Evolutionary conservation across 2,113 vertebrate genomes (phyloP).

Genomic region (Aspidoscelis tigris): DNA sequence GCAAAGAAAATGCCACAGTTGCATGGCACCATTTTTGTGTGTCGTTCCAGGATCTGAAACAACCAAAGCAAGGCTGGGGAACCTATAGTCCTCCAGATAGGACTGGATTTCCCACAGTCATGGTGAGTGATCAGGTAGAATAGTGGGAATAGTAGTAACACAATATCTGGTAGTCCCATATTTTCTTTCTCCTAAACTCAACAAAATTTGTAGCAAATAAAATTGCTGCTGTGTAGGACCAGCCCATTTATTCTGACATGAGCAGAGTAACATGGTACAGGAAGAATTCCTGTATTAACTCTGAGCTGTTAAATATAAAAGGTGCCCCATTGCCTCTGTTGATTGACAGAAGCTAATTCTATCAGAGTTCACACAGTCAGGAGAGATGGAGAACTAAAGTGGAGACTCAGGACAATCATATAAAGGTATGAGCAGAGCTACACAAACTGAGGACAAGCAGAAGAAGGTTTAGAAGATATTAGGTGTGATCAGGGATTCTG

Average conservation of each 20-base stretch:
- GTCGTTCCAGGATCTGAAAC: neutral
- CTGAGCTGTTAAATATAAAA: neutral
- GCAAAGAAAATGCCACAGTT: constrained; percentile 34
- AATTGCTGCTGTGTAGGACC: neutral
- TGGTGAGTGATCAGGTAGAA: neutral
- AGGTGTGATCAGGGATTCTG: no score
- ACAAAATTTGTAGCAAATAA: neutral
- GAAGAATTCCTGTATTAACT: neutral
- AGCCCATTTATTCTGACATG: neutral
- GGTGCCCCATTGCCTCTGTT: no score
- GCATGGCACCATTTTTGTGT: constrained; percentile 16
- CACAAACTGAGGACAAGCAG: no score
- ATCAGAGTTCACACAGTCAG: no score
- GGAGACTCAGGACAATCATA: no score
- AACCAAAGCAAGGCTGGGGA: neutral
- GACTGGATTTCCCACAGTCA: neutral
- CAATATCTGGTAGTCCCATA: no score
- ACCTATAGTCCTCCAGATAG: neutral
- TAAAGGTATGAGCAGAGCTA: no score
- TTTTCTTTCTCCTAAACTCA: no score
- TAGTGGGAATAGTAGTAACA: neutral
- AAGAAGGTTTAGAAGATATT: no score
- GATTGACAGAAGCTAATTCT: no score
- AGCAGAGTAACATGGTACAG: neutral
- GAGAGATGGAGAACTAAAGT: no score